Evolutionary conservation across 2,113 vertebrate species (phyloP), one percentile per base, ranked within the genome.

Genomic region (Azemiops feae): DNA sequence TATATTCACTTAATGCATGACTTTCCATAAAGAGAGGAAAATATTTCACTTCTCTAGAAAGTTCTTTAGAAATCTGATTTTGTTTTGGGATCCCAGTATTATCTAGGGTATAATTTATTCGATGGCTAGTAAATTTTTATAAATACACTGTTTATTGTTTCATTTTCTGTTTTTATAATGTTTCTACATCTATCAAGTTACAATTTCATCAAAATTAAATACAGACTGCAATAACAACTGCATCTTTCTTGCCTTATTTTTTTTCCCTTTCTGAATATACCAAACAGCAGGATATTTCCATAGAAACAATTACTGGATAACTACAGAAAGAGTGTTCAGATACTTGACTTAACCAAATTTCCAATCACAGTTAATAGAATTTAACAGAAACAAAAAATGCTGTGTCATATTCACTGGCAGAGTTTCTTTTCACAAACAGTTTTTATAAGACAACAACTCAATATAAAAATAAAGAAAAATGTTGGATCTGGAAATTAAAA

Each of bases 281-380:
- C 53, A 88, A 47, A 92, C 27, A 89, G 39, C n/a, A 10, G 22
- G 14, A 5, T 91, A 91, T 92, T 92, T 92, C 92, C 69, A 58
- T 34, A 89, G 64, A 57, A 85, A 81, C 11, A 57, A 55, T 9
- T 5, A 45, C 23, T 22, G 53, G 34, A 30, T 85, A 92, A 92
- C 53, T 85, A 34, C 16, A 45, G 64, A 4, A n/a, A 30, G 11
- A 53, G n/a, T 45, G 23, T n/a, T n/a, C 53, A 88, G 43, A 27
- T 47, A 50, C 53, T 23, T 47, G 45, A 25, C 52, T 89, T 85
- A 57, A 57, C 18, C 85, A 53, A 54, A 57, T 85, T 92, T 69
- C 34, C 92, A 92, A 87, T 55, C 92, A 85, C 34, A 39, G 74
- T 22, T 81, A 81, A 43, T 7, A 81, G 34, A 81, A 81, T 34